Evolutionary conservation across 1,140 invertebrate species (phyloP), one percentile per base, ranked within the genome.

Genomic region (Luehdorfia chinensis): DNA sequence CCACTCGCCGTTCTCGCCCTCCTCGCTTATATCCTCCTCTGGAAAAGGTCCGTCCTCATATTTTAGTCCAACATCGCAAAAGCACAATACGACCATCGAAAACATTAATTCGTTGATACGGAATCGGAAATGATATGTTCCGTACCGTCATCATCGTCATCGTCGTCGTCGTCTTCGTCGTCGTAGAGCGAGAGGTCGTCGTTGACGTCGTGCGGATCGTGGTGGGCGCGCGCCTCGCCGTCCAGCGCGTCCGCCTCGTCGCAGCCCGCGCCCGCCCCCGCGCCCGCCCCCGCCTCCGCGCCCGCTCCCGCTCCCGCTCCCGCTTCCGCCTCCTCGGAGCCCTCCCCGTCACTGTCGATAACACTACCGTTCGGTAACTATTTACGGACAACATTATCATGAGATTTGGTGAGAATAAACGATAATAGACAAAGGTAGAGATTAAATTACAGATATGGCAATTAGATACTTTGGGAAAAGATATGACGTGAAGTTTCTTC

Each of bases 291-390:
- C 12, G 12, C 49, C 23, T 7, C 51, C 32, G 11, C 36, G 7
- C 6, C 37, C 45, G 0, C 12, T 2, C 3, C 6, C 46, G 33
- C 21, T n/a, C n/a, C 14, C 46, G 31, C 44, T 9, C 31, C 23
- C 44, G 1, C 21, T n/a, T 39, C 47, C 5, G n/a, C 47, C 18
- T 33, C 44, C 11, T 21, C n/a, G n/a, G n/a, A n/a, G n/a, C n/a
- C 59, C 2, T 54, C 54, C 0, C 16, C 30, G 18, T 30, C 41
- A 14, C 41, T 41, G 19, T 4, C n/a, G 4, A 25, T 61, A 98
- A 92, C 50, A 98, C 93, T 0, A 90, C 92, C 76, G 97, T 21
- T 4, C 19, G 3, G 96, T 56, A 97, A n/a, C n/a, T n/a, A n/a
- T n/a, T n/a, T n/a, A n/a, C n/a, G 19, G 19, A 21, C 19, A 21